Percentiles rank a stretch among this genome's conserved stretches.
Evolutionary conservation across 2,888 invertebrate genomes (phyloP).

Genomic region (Tuberolachnus salignus): DNA sequence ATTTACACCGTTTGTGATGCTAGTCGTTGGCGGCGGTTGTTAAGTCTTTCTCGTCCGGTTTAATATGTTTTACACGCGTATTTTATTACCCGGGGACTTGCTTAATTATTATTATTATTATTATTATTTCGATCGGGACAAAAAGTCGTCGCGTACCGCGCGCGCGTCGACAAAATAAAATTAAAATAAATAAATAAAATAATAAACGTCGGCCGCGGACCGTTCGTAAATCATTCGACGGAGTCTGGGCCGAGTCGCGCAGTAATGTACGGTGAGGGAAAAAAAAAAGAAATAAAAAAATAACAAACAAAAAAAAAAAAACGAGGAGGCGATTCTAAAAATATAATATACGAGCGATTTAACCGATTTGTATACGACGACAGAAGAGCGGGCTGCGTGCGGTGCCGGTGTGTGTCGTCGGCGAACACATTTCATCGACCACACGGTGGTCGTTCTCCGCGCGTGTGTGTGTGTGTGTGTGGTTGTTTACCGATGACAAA

Average conservation of each 20-base stretch:
- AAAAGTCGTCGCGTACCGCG: not conserved
- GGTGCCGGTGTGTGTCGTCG: not conserved
- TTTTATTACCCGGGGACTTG: slow-evolving; percentile 4
- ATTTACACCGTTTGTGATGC: too few relatives aligned
- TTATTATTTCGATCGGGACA: slow-evolving; percentile 18
- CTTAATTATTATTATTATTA: too few relatives aligned
- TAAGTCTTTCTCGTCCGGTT: slow-evolving; percentile 10
- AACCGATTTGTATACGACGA: slow-evolving; percentile 14
- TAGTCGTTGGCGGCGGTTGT: slow-evolving; percentile 7
- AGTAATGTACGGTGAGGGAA: not conserved
- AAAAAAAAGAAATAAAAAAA: too few relatives aligned
- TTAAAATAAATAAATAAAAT: not conserved
- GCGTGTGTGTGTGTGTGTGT: too few relatives aligned
- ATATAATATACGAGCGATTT: slow-evolving; percentile 4
- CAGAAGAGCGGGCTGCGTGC: not conserved
- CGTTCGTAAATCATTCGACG: slow-evolving; percentile 5
- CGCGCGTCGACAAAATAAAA: not conserved
- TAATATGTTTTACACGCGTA: slow-evolving; percentile 11
- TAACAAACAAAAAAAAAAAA: too few relatives aligned
- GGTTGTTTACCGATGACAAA: not conserved
- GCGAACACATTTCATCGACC: not conserved
- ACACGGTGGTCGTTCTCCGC: too few relatives aligned
- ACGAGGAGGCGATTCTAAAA: slow-evolving; percentile 25
- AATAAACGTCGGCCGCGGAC: slow-evolving; percentile 5
- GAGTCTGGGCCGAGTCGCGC: slow-evolving; percentile 25